Evolutionary conservation across 2,113 vertebrate genomes (phyloP).

Genomic region (Osmerus mordax): DNA sequence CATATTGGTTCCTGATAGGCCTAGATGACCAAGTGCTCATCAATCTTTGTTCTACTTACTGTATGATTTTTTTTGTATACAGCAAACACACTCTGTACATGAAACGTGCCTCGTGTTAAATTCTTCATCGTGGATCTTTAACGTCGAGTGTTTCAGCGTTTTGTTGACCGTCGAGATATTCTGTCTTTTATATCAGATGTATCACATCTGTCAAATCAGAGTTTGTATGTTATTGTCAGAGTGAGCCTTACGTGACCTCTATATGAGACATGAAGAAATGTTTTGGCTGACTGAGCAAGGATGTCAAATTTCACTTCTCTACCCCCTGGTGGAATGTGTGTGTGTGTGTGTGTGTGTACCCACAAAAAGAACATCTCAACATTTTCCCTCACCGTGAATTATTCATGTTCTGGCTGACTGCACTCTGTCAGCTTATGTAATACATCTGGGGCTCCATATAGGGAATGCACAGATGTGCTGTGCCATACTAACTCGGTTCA

Average conservation of each 20-base stretch:
- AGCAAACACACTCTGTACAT: no score
- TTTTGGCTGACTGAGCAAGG: slow-evolving; percentile 5
- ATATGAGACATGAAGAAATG: slow-evolving; percentile 18
- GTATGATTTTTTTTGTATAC: no score
- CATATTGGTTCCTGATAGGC: no score
- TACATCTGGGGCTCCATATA: slow-evolving; percentile 25
- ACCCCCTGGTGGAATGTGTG: background rate
- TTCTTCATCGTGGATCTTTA: background rate
- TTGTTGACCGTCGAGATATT: background rate
- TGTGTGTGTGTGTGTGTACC: background rate
- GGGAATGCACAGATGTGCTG: slow-evolving; percentile 3
- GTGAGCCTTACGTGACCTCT: slow-evolving; percentile 20
- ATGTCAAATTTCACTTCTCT: slow-evolving; percentile 28
- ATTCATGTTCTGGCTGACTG: slow-evolving; percentile 56
- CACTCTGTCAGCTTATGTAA: slow-evolving; percentile 37
- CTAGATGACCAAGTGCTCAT: no score
- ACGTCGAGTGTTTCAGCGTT: background rate
- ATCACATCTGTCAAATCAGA: background rate
- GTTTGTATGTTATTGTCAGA: background rate
- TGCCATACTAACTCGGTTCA: background rate
- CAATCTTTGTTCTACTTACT: no score
- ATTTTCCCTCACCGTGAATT: slow-evolving; percentile 46
- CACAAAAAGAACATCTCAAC: slow-evolving; percentile 19
- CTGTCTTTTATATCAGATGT: background rate
- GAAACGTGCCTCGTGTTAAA: no score